phyloP scores from a whole-genome alignment of 2,797 vertebrate genomes.

The Mico argentatus region DNA sequence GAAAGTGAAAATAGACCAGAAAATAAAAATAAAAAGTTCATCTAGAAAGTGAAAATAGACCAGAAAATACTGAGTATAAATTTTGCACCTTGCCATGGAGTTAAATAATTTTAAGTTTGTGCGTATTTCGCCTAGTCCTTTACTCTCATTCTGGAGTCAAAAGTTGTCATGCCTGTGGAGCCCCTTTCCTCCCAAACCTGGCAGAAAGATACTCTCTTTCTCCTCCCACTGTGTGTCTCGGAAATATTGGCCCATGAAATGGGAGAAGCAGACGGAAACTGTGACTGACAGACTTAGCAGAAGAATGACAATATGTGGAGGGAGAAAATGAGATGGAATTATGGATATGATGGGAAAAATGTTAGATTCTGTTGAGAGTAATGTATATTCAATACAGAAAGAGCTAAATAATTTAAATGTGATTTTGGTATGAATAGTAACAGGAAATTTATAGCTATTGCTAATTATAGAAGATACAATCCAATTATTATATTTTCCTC shows the following conservation, averaged over 20 bases:
- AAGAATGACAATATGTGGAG: slow-evolving; percentile 28
- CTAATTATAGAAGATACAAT: slow-evolving; percentile 36
- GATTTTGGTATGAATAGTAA: slow-evolving; percentile 10
- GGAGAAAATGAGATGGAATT: not conserved
- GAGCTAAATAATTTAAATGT: slow-evolving; percentile 31
- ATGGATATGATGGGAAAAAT: not conserved
- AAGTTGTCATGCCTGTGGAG: not conserved
- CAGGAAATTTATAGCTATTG: not conserved
- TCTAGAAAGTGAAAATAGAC: slow-evolving; percentile 12
- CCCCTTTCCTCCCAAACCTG: not conserved
- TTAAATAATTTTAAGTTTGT: not conserved
- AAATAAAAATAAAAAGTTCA: slow-evolving; percentile 25
- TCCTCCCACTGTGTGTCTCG: not conserved
- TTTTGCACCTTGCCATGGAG: slow-evolving; percentile 1
- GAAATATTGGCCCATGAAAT: not conserved
- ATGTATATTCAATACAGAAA: slow-evolving; percentile 12
- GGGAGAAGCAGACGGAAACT: not conserved
- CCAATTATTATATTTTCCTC: not conserved
- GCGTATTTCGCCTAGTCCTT: not conserved
- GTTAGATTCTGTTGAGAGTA: not conserved
- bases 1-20: slow-evolving; percentile 14
- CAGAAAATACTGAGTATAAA: slow-evolving; percentile 35
- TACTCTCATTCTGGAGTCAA: not conserved
- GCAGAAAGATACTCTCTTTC: slow-evolving; percentile 30
- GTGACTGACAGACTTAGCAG: slow-evolving; percentile 30